Evolutionary conservation across 35 echinoderm and acorn worm species (phyloP).

Genomic region (Heliocidaris erythrogramma): DNA sequence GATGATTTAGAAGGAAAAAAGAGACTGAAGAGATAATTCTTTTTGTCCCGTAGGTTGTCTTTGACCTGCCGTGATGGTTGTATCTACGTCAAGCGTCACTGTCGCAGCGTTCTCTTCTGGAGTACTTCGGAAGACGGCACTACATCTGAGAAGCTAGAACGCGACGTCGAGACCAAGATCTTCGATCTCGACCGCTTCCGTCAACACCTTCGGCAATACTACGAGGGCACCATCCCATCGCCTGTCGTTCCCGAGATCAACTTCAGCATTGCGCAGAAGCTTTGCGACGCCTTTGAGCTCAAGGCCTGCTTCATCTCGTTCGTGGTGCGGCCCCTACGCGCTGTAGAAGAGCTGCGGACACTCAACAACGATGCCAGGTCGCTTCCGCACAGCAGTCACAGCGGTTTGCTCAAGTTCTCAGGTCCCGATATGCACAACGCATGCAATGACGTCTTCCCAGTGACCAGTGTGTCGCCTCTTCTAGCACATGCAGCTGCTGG

Average conservation of each 20-base stretch:
- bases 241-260: conserved; percentile 73
- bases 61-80: conserved; percentile 44
- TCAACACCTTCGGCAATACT: conserved; percentile 62
- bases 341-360: conserved; percentile 72
- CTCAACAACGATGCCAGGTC: conserved; percentile 70
- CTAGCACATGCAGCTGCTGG: conserved; percentile 8
- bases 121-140: conserved; percentile 24
- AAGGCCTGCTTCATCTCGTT: conserved; percentile 81
- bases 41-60: conserved; percentile 39
- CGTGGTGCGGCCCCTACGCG: conserved; percentile 74
- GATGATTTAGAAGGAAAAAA: no score
- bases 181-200: conserved; percentile 80
- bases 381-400: conserved; percentile 74
- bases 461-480: conserved; percentile 27
- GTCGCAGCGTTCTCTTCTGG: conserved; percentile 72
- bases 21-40: no score
- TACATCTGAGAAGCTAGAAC: conserved; percentile 56
- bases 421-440: conserved; percentile 64
- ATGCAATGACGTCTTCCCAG: conserved; percentile 53
- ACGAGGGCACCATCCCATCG: conserved; percentile 36
- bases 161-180: conserved; percentile 66
- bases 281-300: conserved; percentile 61
- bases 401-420: conserved; percentile 77
- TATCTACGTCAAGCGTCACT: conserved; percentile 67
- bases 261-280: conserved; percentile 86